A percentile compares a stretch with the other conserved stretches of the same genome.
These are phyloP conservation scores for Hypselothyrea guttata DNA, from an alignment of 2,888 invertebrate species.

Conservation along the genomic window DNA sequence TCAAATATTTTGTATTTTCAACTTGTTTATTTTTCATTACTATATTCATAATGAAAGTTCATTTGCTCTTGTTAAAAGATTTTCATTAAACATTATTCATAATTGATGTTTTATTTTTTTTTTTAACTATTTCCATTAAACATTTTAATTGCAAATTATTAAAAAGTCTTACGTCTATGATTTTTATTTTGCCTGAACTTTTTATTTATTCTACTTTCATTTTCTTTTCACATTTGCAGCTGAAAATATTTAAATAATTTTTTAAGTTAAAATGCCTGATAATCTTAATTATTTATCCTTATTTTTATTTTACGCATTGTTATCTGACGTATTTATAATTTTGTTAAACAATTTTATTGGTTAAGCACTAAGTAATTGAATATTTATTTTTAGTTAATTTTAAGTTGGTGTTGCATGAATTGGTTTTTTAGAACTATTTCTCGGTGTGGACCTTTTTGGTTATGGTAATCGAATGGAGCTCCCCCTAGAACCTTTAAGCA, in stretches of 20 bases:
- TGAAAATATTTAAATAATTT: slow-evolving; percentile 56
- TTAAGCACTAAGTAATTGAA: not conserved
- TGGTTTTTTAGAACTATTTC: slow-evolving; percentile 20
- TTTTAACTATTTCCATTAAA: slow-evolving; percentile 2
- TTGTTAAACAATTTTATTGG: slow-evolving; percentile 4
- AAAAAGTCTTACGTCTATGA: slow-evolving; percentile 8
- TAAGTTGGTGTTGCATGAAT: slow-evolving; percentile 48
- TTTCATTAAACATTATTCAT: too few species aligned
- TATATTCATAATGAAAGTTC: too few species aligned
- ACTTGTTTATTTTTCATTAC: too few species aligned
- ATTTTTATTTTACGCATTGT: not conserved
- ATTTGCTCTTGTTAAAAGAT: too few species aligned
- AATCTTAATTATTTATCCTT: slow-evolving; percentile 19
- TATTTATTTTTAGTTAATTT: slow-evolving; percentile 1
- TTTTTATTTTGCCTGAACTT: slow-evolving; percentile 24
- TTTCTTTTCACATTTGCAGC: slow-evolving; percentile 57
- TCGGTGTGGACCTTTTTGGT: slow-evolving; percentile 28
- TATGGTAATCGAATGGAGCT: slow-evolving; percentile 31
- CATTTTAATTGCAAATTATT: slow-evolving; percentile 1
- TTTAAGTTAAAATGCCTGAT: slow-evolving; percentile 36
- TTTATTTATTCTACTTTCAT: slow-evolving; percentile 46
- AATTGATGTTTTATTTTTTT: too few species aligned
- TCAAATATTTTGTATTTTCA: too few species aligned
- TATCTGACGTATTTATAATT: slow-evolving; percentile 5
- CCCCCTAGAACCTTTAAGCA: slow-evolving; percentile 38